phyloP scores from a whole-genome alignment of 1,140 invertebrate species.

The Cherax destructor region DNA sequence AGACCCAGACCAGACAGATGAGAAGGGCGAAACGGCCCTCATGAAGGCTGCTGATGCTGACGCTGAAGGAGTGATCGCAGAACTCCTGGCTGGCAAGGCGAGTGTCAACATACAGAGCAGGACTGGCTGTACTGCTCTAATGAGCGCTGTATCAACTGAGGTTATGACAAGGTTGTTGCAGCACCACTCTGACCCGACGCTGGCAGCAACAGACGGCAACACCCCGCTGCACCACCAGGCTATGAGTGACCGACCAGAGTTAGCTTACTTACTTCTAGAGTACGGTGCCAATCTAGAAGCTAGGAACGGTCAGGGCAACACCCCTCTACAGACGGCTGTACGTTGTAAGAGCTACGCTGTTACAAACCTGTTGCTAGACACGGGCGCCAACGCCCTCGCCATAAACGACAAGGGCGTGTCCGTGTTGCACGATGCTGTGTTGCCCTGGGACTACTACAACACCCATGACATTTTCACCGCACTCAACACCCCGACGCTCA shows the following conservation, averaged over 20 bases:
- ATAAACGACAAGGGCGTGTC: conserved; percentile 52
- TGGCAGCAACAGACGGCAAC: conserved; percentile 58
- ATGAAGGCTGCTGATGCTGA: conserved; percentile 65
- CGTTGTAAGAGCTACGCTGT: conserved; percentile 35
- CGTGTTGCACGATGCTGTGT: conserved; percentile 56
- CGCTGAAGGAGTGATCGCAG: conserved; percentile 37
- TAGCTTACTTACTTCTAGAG: conserved; percentile 36
- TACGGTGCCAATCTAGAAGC: conserved; percentile 52
- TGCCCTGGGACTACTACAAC: conserved; percentile 69
- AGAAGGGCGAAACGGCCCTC: conserved; percentile 64
- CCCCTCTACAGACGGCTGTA: conserved; percentile 62
- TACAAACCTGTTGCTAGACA: conserved; percentile 36
- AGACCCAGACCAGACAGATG: conserved; percentile 37
- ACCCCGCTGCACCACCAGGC: conserved; percentile 69
- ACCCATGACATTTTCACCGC: conserved; percentile 66
- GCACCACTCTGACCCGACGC: conserved; percentile 32
- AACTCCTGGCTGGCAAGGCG: conserved; percentile 38
- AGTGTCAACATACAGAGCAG: conserved; percentile 48
- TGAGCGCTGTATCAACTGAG: conserved; percentile 52
- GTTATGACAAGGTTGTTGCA: conserved; percentile 48
- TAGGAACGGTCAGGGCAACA: conserved; percentile 49
- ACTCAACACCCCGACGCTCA: conserved; percentile 60
- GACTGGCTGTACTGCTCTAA: conserved; percentile 50
- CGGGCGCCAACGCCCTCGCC: conserved; percentile 29
- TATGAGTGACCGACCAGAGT: conserved; percentile 24